These are phyloP conservation scores for Autographa pulchrina DNA, from an alignment of 2,888 invertebrate genomes.

Conservation along the genomic window DNA sequence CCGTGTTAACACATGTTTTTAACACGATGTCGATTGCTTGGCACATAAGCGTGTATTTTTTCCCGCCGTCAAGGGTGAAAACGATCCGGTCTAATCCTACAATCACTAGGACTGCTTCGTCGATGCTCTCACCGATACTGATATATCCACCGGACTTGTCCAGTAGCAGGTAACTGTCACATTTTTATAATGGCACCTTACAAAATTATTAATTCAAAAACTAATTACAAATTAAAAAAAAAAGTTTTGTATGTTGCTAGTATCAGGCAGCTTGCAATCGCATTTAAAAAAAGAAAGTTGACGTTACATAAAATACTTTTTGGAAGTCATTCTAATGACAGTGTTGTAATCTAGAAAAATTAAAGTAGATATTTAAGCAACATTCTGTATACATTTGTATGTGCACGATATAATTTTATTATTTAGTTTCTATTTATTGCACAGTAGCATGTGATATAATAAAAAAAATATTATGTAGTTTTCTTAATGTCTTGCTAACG, in stretches of 20 bases:
- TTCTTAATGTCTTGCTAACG: background rate
- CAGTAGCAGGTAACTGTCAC: slow-evolving; percentile 83
- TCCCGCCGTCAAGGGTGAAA: slow-evolving; percentile 84
- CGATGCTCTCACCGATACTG: slow-evolving; percentile 89
- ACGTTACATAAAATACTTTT: background rate
- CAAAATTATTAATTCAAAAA: background rate
- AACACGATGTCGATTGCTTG: slow-evolving; percentile 78
- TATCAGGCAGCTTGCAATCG: no score
- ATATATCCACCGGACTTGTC: slow-evolving; percentile 88
- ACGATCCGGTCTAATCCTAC: slow-evolving; percentile 89
- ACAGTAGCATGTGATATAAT: background rate
- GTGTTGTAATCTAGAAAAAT: background rate
- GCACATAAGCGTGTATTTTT: slow-evolving; percentile 86
- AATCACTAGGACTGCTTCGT: slow-evolving; percentile 88
- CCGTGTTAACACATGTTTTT: slow-evolving; percentile 62
- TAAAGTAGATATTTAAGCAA: no score
- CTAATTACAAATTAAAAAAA: background rate
- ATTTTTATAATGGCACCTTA: slow-evolving; percentile 53
- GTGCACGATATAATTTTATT: background rate
- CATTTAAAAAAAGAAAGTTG: background rate
- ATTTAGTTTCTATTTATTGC: background rate
- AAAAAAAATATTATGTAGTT: background rate
- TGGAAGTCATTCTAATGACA: background rate
- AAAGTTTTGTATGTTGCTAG: no score
- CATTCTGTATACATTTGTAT: slow-evolving; percentile 25